phyloP scores from a whole-genome alignment of 2,113 vertebrate species.

The Struthidea cinerea region DNA sequence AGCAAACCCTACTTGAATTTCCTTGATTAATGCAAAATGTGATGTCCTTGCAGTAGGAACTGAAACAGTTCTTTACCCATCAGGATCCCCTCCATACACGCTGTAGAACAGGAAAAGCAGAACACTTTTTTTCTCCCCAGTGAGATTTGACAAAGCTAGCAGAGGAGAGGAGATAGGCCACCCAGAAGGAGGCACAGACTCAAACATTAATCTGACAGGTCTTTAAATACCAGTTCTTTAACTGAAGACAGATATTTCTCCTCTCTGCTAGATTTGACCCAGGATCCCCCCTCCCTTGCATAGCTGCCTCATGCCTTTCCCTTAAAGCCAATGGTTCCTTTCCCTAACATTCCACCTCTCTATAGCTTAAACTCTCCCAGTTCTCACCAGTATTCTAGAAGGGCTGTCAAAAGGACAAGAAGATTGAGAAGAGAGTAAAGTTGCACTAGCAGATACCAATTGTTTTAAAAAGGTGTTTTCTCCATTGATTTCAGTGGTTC shows the following conservation, averaged over 20 bases:
- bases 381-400: neutral
- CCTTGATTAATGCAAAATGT: neutral
- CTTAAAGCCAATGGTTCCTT: neutral
- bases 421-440: neutral
- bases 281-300: neutral
- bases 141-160: neutral
- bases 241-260: neutral
- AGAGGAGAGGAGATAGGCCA: neutral
- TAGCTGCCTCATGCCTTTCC: neutral
- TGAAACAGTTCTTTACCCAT: neutral
- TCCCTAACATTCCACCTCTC: neutral
- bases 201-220: neutral
- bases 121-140: neutral
- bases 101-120: neutral
- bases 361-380: neutral
- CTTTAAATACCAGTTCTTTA: neutral
- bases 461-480: neutral
- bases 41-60: neutral
- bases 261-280: neutral
- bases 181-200: neutral
- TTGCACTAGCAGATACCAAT: neutral
- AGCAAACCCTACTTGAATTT: neutral
- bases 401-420: neutral
- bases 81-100: neutral
- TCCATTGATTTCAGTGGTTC: neutral